Evolutionary conservation across 2,113 vertebrate genomes (phyloP), one percentile per base, ranked within the genome.

Genomic region (Lycaon pictus): DNA sequence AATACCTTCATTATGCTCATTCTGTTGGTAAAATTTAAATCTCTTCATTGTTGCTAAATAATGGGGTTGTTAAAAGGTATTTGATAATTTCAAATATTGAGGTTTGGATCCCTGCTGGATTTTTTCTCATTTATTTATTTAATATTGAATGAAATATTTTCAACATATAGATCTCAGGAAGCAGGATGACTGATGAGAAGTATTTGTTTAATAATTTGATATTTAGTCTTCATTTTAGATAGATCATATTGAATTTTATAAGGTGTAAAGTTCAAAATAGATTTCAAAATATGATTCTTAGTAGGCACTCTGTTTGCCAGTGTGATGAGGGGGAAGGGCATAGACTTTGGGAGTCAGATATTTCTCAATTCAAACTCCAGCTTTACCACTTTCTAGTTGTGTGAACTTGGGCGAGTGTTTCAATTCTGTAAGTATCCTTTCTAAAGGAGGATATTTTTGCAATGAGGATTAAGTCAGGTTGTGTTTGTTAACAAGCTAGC

Each of bases 101-200:
- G n/a, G 3, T 69, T 60, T 95, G 19, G n/a, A 32, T 62, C 3
- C 29, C 10, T 22, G 35, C 8, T 77, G 37, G 17, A 74, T 92
- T 87, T 11, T 32, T 80, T 69, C 17, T 90, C 55, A 25, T 77
- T 81, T 76, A 63, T 71, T 77, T 63, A 62, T 79, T 94, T 87
- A 81, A 83, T 79, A 55, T 67, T 65, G 32, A 85, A 83, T 92
- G 79, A 89, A 93, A 83, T 82, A 60, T 65, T 93, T 92, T 86
- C 25, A 82, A 53, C 5, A 19, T 55, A 12, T 94, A 55, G 88
- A 79, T 93, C 27, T 5, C n/a, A 85, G 56, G 83, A 79, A 35
- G 55, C 67, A 97, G 79, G 27, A 13, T 92, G 55, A 81, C 55
- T 91, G 23, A 43, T 69, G 15, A 25, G 3, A 67, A 86, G 3